These are phyloP conservation scores for Drosophila cracens DNA, from an alignment of 2,888 invertebrate genomes.

Conservation along the genomic window DNA sequence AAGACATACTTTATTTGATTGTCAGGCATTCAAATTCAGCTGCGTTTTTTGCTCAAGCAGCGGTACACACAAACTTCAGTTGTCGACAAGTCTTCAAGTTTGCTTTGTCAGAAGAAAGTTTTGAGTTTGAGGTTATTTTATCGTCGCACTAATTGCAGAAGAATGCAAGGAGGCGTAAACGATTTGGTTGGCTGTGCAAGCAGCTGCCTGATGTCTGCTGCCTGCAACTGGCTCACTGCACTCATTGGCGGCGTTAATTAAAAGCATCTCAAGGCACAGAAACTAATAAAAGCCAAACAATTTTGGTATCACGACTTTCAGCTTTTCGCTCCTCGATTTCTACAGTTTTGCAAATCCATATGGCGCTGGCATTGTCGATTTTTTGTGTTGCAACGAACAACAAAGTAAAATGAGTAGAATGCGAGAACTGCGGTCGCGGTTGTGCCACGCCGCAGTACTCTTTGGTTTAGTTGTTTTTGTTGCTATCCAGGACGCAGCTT, in stretches of 20 bases:
- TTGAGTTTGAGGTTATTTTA: slow-evolving; percentile 34
- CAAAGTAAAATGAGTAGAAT: neutral
- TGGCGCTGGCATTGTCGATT: slow-evolving; percentile 28
- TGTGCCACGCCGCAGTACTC: slow-evolving; percentile 24
- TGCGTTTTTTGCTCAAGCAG: slow-evolving; percentile 1
- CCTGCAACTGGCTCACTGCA: slow-evolving; percentile 14
- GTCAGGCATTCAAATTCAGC: slow-evolving; percentile 11
- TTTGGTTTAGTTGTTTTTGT: slow-evolving; percentile 13
- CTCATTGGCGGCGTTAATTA: slow-evolving; percentile 63
- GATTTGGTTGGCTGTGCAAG: slow-evolving; percentile 35
- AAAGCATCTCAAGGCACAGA: slow-evolving; percentile 60
- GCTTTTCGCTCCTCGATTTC: slow-evolving; percentile 6
- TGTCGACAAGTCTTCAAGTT: slow-evolving; percentile 36
- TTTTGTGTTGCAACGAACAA: slow-evolving; percentile 16
- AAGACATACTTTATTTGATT: slow-evolving; percentile 10
- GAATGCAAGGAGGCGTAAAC: slow-evolving; percentile 54
- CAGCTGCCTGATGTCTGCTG: slow-evolving; percentile 27
- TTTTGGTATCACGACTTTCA: slow-evolving; percentile 55
- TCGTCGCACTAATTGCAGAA: slow-evolving; percentile 55
- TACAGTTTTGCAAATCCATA: slow-evolving; percentile 30
- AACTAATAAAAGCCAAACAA: slow-evolving; percentile 67
- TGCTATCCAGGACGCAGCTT: slow-evolving; percentile 11
- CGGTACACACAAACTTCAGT: slow-evolving; percentile 8
- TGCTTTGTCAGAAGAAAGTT: slow-evolving; percentile 52
- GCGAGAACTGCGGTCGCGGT: slow-evolving; percentile 38